A percentile compares a stretch with the other conserved stretches of the same genome.
phyloP scores from a whole-genome alignment of 1,140 invertebrate genomes.

The Dreissena rostriformis region DNA sequence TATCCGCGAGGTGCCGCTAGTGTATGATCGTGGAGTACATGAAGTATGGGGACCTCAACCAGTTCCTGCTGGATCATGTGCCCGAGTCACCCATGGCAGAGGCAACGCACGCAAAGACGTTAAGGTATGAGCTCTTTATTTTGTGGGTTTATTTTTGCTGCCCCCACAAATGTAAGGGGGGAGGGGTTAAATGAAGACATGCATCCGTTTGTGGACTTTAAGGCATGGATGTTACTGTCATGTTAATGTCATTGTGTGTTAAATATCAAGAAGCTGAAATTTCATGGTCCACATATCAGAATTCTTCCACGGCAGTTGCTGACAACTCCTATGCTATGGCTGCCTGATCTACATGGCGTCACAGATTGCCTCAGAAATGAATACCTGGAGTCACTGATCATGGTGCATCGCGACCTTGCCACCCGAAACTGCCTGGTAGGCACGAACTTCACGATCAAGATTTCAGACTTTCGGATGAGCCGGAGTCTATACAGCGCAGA shows the following conservation, averaged over 20 bases:
- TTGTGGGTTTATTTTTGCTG: background rate
- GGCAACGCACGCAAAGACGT: constrained; percentile 76
- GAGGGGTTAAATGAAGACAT: background rate
- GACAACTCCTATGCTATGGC: constrained; percentile 91
- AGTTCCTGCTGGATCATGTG: constrained; percentile 92
- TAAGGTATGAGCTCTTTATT: constrained; percentile 71
- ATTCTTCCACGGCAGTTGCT: constrained; percentile 86
- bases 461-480: constrained; percentile 95
- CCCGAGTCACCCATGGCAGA: constrained; percentile 76
- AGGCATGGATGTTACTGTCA: background rate
- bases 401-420: constrained; percentile 90
- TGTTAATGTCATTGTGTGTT: background rate
- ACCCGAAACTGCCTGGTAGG: constrained; percentile 93
- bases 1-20: constrained; percentile 89
- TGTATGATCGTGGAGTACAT: constrained; percentile 95
- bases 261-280: background rate
- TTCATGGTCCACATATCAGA: background rate
- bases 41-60: constrained; percentile 94
- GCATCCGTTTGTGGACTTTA: background rate
- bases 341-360: too few species aligned
- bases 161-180: background rate
- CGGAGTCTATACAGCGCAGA: constrained; percentile 92
- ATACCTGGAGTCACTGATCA: constrained; percentile 91
- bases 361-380: constrained; percentile 94
- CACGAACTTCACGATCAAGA: constrained; percentile 92